Evolutionary conservation across 1,140 invertebrate genomes (phyloP).

Genomic region (Cydia strobilella): DNA sequence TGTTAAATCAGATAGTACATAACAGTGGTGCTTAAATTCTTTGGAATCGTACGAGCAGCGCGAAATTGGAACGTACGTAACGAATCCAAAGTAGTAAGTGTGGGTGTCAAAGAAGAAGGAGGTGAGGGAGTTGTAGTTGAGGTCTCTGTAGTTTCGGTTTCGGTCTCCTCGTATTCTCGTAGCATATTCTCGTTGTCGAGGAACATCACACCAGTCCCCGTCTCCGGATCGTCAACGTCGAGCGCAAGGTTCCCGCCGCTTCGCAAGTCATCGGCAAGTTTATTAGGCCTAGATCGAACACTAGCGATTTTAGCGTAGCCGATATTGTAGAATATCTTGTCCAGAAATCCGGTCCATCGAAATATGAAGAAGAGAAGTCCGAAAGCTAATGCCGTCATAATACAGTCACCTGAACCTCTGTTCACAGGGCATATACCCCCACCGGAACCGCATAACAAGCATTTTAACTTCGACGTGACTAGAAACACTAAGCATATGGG

Average conservation of each 20-base stretch:
- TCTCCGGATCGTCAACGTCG: neutral
- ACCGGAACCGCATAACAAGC: conserved; percentile 64
- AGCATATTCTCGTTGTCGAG: neutral
- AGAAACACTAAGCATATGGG: conserved; percentile 67
- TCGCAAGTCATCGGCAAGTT: neutral
- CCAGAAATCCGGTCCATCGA: conserved; percentile 59
- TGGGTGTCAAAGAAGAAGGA: neutral
- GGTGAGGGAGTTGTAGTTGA: neutral
- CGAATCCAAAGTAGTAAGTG: neutral
- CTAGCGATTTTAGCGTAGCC: conserved; percentile 51
- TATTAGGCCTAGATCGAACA: neutral
- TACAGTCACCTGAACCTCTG: conserved; percentile 60
- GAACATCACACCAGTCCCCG: neutral
- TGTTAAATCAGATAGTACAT: neutral
- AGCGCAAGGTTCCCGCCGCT: neutral
- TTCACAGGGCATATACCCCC: conserved; percentile 56
- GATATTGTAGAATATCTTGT: conserved; percentile 64
- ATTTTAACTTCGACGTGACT: conserved; percentile 60
- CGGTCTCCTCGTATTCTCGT: neutral
- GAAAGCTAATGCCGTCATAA: conserved; percentile 62
- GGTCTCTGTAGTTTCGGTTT: neutral
- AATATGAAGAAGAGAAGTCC: conserved; percentile 65
- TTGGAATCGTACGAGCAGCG: neutral
- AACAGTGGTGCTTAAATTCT: neutral
- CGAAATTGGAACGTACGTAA: neutral